A percentile compares a stretch with the other conserved stretches of the same genome.
Conservation (phyloP, 2,113 vertebrate genomes). For the Psilopsiagon aurifrons region DNA sequence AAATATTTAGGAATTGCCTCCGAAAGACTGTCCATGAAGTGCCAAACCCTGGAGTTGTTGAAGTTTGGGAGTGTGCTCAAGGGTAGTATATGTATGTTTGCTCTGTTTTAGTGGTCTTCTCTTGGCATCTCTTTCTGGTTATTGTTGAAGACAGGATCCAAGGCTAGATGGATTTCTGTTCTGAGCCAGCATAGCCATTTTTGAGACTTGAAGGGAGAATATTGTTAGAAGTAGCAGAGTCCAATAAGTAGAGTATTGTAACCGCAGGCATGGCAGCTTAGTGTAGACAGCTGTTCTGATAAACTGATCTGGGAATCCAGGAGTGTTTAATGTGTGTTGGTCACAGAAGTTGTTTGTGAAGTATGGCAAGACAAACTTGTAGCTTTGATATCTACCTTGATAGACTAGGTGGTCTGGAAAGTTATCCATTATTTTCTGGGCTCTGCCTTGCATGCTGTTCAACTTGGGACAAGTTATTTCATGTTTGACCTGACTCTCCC, state of each 20-base stretch:
- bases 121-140: not conserved
- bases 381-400: not conserved
- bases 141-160: not conserved
- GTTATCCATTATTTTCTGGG: not conserved
- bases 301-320: not conserved
- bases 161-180: not conserved
- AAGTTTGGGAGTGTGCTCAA: not conserved
- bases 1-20: not conserved
- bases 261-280: not conserved
- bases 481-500: not conserved
- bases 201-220: not conserved
- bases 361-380: not conserved
- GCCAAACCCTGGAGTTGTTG: not conserved
- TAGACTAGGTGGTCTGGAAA: not conserved
- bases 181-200: not conserved
- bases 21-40: not conserved
- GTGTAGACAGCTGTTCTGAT: not conserved
- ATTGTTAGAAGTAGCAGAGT: not conserved
- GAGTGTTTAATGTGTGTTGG: not conserved
- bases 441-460: not conserved
- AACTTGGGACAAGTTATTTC: not conserved
- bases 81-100: not conserved
- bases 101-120: not conserved
- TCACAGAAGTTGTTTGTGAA: not conserved
- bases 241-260: not conserved